Conservation (phyloP, 2,113 vertebrate species). For the Urocynchramus pylzowi region DNA sequence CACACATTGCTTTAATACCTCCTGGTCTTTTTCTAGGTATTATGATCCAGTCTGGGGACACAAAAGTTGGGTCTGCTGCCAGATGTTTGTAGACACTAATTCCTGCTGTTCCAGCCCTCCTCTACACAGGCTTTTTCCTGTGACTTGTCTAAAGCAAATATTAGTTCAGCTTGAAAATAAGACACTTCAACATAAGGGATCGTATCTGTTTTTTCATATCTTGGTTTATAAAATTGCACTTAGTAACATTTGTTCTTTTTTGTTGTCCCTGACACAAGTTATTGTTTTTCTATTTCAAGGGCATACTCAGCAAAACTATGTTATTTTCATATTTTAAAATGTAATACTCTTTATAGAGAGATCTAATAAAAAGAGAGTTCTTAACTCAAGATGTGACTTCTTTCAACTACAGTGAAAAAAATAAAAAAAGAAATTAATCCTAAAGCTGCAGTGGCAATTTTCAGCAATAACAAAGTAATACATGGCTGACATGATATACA, state of each 20-base stretch:
- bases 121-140: neutral
- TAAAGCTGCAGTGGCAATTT: neutral
- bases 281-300: neutral
- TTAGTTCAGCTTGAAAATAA: neutral
- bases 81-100: neutral
- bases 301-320: neutral
- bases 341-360: neutral
- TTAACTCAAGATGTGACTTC: neutral
- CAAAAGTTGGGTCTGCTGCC: neutral
- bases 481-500: neutral
- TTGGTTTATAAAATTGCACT: neutral
- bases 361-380: neutral
- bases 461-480: neutral
- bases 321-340: neutral
- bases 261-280: neutral
- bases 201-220: neutral
- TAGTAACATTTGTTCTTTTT: neutral
- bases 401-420: neutral
- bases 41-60: neutral
- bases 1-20: accelerated
- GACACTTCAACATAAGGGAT: neutral
- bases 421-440: neutral
- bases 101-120: neutral
- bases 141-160: neutral
- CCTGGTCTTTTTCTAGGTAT: neutral